phyloP scores from a whole-genome alignment of 2,888 invertebrate species.

The Cheilosia urbana region DNA sequence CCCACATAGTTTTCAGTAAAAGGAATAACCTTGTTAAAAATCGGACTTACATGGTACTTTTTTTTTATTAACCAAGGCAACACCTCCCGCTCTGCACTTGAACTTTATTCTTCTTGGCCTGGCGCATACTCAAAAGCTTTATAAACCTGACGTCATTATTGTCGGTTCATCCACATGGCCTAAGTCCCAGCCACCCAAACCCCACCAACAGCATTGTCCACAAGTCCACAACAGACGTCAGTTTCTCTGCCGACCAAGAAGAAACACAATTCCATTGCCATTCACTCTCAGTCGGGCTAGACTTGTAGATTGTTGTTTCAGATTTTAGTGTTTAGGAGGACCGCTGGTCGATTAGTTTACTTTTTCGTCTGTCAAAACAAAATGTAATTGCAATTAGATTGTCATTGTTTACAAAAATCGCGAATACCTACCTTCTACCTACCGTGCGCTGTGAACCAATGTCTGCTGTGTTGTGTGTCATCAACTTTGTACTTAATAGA shows the following conservation, averaged over 20 bases:
- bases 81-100: conserved; percentile 41
- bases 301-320: no score
- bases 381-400: conserved; percentile 5
- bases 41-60: not conserved
- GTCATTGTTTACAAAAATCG: not conserved
- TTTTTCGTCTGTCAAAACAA: not conserved
- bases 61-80: conserved; percentile 20
- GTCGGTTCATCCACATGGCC: not conserved
- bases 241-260: conserved; percentile 14
- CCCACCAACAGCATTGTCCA: no score
- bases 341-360: not conserved
- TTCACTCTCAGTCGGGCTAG: conserved; percentile 21
- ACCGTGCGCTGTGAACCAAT: not conserved
- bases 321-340: conserved; percentile 10
- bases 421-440: not conserved
- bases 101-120: conserved; percentile 26
- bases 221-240: not conserved
- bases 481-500: not conserved
- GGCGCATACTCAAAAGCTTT: conserved; percentile 35
- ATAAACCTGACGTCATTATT: conserved; percentile 24
- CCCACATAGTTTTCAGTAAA: not conserved
- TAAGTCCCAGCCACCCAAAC: no score
- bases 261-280: conserved; percentile 30
- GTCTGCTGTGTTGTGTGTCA: not conserved
- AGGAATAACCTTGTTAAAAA: conserved; percentile 4